Evolutionary conservation across 2,888 invertebrate species (phyloP), one percentile per base, ranked within the genome.

Genomic region (Dichetophora obliterata): DNA sequence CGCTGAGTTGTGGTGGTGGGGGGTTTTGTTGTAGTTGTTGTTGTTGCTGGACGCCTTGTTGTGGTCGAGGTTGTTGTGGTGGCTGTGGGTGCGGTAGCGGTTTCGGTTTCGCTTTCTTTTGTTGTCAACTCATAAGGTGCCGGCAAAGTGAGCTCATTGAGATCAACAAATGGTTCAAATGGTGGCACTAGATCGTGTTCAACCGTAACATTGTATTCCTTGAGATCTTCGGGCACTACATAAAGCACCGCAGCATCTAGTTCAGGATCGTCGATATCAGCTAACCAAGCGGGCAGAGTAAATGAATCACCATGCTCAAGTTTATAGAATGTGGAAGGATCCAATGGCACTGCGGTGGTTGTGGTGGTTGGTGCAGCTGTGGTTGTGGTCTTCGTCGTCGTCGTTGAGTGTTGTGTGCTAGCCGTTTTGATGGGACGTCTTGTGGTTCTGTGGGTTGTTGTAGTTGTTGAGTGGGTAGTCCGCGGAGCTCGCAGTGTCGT

Each of bases 231-330:
- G 57, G 88, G 88, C 63, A 87, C 83, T 16, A 84, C 82, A 52
- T 84, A 88, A 11, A 86, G 83, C 14, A 88, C 85, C 0, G 88
- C 88, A 24, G 87, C 86, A 78, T 88, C 89, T 27, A 88, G 76
- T 31, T 88, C 88, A 0, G 89, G 86, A 80, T 88, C 89, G 73
- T 88, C 88, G 0, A 85, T 83, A 63, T 84, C 89, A 48, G 84
- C 84, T 50, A 88, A 70, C 88, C 88, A 88, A 1, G 88, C 82
- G 5, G 88, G 88, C 61, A 88, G 69, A 0, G 88, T 85, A 50
- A 85, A 84, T 0, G 88, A 86, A 59, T 88, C 84, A 0, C 82
- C 83, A 57, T 83, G 83, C 71, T 84, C 87, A n/a, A 89, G 81
- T 59, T 80, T 82, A 61, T 82, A 86, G 73, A 84, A 85, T 16